A percentile compares a stretch with the other conserved stretches of the same genome.
Conservation (phyloP, 2,797 vertebrate species). For the Sebastes jordani region DNA sequence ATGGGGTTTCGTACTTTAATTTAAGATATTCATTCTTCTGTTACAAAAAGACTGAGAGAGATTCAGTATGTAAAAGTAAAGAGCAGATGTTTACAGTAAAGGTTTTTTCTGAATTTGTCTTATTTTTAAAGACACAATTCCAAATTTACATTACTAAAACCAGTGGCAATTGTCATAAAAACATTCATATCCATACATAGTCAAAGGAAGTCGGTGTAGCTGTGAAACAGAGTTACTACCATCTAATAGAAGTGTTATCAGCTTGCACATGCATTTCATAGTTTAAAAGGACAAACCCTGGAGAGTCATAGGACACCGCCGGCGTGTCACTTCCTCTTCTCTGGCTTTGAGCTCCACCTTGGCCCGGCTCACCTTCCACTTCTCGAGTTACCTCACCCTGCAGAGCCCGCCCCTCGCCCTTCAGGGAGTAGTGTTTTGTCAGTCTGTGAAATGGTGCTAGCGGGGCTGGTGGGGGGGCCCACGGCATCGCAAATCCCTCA, state of each 20-base stretch:
- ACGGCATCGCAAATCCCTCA: slow-evolving; percentile 29
- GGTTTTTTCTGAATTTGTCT: not conserved
- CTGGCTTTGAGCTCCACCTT: slow-evolving; percentile 60
- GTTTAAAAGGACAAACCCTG: slow-evolving; percentile 41
- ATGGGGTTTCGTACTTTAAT: not conserved
- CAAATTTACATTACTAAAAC: not conserved
- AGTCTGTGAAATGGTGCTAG: slow-evolving; percentile 43
- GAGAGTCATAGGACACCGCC: slow-evolving; percentile 61
- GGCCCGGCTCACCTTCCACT: slow-evolving; percentile 70
- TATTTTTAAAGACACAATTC: not conserved
- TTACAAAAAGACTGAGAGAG: not conserved
- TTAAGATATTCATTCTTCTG: not conserved
- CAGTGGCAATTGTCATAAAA: not conserved
- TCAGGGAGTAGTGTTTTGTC: slow-evolving; percentile 59
- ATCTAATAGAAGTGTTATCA: not conserved
- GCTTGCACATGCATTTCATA: slow-evolving; percentile 11
- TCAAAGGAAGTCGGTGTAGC: not conserved
- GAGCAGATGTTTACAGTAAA: not conserved
- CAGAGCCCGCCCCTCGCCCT: slow-evolving; percentile 49
- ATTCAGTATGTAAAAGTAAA: not conserved
- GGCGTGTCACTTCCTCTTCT: slow-evolving; percentile 77
- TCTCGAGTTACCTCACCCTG: slow-evolving; percentile 71
- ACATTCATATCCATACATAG: not conserved
- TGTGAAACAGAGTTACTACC: not conserved
- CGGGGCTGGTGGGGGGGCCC: not conserved